Evolutionary conservation across 2,888 invertebrate genomes (phyloP).

Genomic region (Limnephilus marmoratus): DNA sequence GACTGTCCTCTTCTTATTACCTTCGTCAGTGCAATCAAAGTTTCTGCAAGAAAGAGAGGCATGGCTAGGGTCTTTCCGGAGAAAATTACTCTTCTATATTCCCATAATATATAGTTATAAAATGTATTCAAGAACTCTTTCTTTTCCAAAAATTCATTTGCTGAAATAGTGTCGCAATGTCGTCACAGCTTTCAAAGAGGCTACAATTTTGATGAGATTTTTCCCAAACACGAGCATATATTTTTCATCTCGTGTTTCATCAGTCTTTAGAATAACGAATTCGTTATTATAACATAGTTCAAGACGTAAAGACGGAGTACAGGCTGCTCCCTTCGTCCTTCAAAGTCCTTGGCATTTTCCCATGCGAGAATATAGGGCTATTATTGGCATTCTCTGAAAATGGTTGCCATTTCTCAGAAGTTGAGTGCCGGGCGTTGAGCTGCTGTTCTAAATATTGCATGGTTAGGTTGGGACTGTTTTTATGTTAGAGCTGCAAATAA

Average conservation of each 20-base stretch:
- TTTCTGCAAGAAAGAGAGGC: neutral
- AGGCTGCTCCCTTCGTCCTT: slow-evolving; percentile 17
- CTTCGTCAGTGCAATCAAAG: neutral
- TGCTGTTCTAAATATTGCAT: slow-evolving; percentile 12
- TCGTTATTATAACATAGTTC: neutral
- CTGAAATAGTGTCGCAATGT: neutral
- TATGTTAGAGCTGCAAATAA: neutral
- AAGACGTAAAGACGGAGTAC: neutral
- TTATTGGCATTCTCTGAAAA: slow-evolving; percentile 40
- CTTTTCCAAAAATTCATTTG: neutral
- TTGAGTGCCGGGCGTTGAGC: slow-evolving; percentile 19
- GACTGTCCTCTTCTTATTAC: neutral
- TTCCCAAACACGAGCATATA: neutral
- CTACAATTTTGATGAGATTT: neutral
- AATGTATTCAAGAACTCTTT: neutral
- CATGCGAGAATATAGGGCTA: slow-evolving; percentile 28
- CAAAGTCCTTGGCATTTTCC: slow-evolving; percentile 23
- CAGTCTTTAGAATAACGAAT: neutral
- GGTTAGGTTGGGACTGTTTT: slow-evolving; percentile 7
- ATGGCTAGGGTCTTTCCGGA: neutral
- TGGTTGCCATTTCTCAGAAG: slow-evolving; percentile 34
- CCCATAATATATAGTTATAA: neutral
- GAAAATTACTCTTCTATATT: neutral
- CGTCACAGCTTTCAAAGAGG: neutral
- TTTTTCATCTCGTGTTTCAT: neutral